These are phyloP conservation scores for Tichodroma muraria DNA, from an alignment of 2,113 vertebrate genomes.

Conservation along the genomic window DNA sequence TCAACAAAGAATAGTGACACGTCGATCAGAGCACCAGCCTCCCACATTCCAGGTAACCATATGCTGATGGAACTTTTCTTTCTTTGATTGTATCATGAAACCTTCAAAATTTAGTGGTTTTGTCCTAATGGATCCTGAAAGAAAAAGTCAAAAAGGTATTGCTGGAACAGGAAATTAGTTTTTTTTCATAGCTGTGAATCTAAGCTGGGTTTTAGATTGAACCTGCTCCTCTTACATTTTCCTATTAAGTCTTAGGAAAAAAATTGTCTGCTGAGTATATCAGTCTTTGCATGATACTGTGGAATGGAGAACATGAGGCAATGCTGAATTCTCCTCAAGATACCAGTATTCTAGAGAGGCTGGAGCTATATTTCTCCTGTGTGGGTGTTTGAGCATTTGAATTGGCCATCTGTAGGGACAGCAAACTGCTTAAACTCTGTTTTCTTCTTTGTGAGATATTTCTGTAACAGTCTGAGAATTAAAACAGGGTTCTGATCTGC, in stretches of 20 bases:
- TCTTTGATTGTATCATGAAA: neutral
- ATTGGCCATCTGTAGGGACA: neutral
- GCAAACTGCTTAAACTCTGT: slow-evolving; percentile 13
- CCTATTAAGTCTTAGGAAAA: neutral
- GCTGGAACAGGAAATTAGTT: neutral
- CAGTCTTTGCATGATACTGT: neutral
- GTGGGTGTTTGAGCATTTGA: slow-evolving; percentile 39
- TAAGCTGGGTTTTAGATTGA: neutral
- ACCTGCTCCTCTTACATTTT: neutral
- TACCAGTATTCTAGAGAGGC: neutral
- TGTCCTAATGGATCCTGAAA: neutral
- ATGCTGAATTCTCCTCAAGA: neutral
- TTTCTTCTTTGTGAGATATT: slow-evolving; percentile 16
- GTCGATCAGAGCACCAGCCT: neutral
- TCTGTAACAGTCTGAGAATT: neutral
- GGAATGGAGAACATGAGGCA: neutral
- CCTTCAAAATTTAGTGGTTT: neutral
- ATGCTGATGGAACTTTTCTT: neutral
- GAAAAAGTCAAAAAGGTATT: neutral
- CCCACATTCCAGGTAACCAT: neutral
- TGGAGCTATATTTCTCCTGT: neutral
- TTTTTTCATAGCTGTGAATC: neutral
- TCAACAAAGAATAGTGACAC: rapidly evolving
- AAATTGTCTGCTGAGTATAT: neutral
- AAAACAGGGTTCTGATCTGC: neutral